Conservation (phyloP, 2,797 vertebrate species). For the Melanotaenia boesemani region DNA sequence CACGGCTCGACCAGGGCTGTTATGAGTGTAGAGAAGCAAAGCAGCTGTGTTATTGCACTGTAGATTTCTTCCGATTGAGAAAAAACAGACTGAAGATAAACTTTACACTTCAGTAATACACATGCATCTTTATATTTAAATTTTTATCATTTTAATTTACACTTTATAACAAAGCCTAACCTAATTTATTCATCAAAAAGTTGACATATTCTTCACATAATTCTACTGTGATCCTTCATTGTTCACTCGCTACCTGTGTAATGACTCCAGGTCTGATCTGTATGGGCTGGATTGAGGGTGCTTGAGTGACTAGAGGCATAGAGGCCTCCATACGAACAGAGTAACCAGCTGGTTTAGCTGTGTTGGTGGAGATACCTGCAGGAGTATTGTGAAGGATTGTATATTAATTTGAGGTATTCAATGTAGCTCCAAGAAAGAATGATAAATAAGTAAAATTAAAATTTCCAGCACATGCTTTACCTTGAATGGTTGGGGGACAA, state of each 20-base stretch:
- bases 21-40: constrained; percentile 21
- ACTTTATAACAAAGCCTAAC: no score
- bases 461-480: constrained; percentile 71
- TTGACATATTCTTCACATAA: background rate
- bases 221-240: background rate
- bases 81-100: background rate
- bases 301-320: constrained; percentile 94
- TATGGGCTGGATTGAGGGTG: constrained; percentile 91
- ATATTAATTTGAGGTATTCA: background rate
- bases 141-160: background rate
- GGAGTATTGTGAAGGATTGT: constrained; percentile 5
- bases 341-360: constrained; percentile 90
- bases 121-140: background rate
- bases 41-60: background rate
- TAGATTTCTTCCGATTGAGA: constrained; percentile 10
- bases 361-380: constrained; percentile 91
- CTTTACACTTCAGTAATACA: background rate
- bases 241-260: constrained; percentile 87
- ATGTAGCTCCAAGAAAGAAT: background rate
- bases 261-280: constrained; percentile 96
- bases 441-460: constrained; percentile 6
- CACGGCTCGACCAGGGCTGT: constrained; percentile 93
- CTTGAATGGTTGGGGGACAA: constrained; percentile 95
- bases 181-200: background rate
- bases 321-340: constrained; percentile 94